Evolutionary conservation across 2,797 vertebrate species (phyloP).

Genomic region (Cephalopachus bancanus): DNA sequence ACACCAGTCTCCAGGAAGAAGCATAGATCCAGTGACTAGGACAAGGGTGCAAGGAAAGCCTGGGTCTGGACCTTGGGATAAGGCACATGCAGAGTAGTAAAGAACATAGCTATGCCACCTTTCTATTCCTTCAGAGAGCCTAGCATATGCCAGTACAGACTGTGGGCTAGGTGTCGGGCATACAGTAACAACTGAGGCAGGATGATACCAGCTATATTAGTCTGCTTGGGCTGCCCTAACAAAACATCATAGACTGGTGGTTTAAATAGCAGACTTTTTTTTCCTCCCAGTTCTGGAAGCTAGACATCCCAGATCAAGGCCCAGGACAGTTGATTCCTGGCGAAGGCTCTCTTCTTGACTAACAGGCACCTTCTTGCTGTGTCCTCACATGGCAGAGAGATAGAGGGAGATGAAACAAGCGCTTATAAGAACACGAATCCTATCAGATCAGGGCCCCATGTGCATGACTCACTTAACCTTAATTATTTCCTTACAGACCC

Average conservation of each 20-base stretch:
- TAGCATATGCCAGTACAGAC: not conserved
- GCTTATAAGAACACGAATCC: not conserved
- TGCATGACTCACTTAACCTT: not conserved
- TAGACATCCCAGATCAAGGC: not conserved
- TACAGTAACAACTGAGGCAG: not conserved
- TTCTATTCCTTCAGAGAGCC: not conserved
- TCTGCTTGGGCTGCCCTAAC: not conserved
- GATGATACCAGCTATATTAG: not conserved
- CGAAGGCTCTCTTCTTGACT: not conserved
- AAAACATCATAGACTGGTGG: not conserved
- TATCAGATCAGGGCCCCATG: not conserved
- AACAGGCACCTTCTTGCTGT: not conserved
- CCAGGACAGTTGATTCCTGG: not conserved
- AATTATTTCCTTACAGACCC: not conserved
- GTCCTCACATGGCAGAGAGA: no score
- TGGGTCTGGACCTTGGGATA: not conserved
- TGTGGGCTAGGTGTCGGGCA: not conserved
- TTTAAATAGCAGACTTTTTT: not conserved
- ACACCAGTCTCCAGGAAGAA: not conserved
- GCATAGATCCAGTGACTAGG: not conserved
- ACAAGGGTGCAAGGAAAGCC: not conserved
- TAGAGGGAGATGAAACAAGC: no score
- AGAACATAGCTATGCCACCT: not conserved
- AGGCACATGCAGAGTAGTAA: not conserved
- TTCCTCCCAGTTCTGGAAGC: conserved; percentile 12